Evolutionary conservation across 1,140 invertebrate species (phyloP).

Genomic region (Drosophila pallidifrons): DNA sequence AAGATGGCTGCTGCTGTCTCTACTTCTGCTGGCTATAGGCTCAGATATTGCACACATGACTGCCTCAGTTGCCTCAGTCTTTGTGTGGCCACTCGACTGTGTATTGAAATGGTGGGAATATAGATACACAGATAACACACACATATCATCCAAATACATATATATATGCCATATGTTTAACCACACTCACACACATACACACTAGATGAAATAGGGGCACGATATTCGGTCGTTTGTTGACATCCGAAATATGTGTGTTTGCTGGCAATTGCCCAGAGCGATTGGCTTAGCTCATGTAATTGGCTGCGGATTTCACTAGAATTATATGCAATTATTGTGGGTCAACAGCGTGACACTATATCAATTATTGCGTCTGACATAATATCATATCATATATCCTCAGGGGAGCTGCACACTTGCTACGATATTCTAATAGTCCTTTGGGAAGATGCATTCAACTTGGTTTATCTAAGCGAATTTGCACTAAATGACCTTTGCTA

Average conservation of each 20-base stretch:
- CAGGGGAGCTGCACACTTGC: too few species aligned
- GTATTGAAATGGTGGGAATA: conserved; percentile 17
- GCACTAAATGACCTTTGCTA: too few species aligned
- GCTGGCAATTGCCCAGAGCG: conserved; percentile 18
- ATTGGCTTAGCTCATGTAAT: conserved; percentile 34
- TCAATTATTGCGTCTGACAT: not conserved
- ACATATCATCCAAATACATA: conserved; percentile 10
- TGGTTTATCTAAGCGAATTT: too few species aligned
- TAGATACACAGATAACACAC: conserved; percentile 4
- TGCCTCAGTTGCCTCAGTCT: conserved; percentile 9
- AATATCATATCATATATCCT: too few species aligned
- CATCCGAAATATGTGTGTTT: conserved; percentile 41
- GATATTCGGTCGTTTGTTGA: conserved; percentile 27
- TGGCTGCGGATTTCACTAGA: conserved; percentile 26
- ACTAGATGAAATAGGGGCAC: conserved; percentile 11
- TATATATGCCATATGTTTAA: not conserved
- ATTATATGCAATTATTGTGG: conserved; percentile 26
- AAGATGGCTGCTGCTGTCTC: conserved; percentile 17
- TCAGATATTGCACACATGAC: conserved; percentile 49
- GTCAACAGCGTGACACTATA: conserved; percentile 13
- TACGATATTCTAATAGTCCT: too few species aligned
- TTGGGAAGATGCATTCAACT: too few species aligned
- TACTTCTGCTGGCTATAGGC: conserved; percentile 47
- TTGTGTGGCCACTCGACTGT: conserved; percentile 32
- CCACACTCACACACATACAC: not conserved